Conservation (phyloP, 2,797 vertebrate genomes). For the Sebastes itinus region DNA sequence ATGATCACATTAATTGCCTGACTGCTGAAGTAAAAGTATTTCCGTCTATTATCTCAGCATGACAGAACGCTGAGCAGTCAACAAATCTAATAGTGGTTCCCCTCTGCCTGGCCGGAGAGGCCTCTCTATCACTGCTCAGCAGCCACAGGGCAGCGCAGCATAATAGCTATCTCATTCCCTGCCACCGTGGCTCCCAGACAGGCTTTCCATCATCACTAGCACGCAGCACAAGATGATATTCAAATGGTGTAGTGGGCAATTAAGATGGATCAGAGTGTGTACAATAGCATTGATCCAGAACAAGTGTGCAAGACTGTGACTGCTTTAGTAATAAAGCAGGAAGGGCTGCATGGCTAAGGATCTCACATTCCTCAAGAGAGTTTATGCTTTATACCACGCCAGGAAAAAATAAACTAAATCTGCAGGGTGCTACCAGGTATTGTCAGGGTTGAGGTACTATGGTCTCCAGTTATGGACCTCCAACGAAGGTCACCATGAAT, state of each 20-base stretch:
- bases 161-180: slow-evolving; percentile 53
- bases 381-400: not conserved
- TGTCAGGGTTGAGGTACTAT: not conserved
- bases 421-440: not conserved
- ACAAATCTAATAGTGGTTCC: slow-evolving; percentile 53
- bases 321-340: slow-evolving; percentile 7
- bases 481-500: not conserved
- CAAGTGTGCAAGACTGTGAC: not conserved
- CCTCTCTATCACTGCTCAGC: slow-evolving; percentile 48
- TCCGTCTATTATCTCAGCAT: slow-evolving; percentile 56
- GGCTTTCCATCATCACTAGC: slow-evolving; percentile 50
- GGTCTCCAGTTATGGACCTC: not conserved
- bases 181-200: slow-evolving; percentile 40
- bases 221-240: slow-evolving; percentile 32
- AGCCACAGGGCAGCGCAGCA: slow-evolving; percentile 34
- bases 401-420: not conserved
- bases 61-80: slow-evolving; percentile 41
- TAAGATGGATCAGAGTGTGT: slow-evolving; percentile 34
- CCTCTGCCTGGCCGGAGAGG: slow-evolving; percentile 24
- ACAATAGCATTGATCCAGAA: slow-evolving; percentile 36
- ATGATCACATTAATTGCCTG: slow-evolving; percentile 61
- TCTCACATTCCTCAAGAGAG: not conserved
- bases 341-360: not conserved
- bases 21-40: slow-evolving; percentile 54
- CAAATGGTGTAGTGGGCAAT: slow-evolving; percentile 35